These are phyloP conservation scores for Hoplodrina blanda DNA, from an alignment of 2,888 invertebrate species.

Conservation along the genomic window DNA sequence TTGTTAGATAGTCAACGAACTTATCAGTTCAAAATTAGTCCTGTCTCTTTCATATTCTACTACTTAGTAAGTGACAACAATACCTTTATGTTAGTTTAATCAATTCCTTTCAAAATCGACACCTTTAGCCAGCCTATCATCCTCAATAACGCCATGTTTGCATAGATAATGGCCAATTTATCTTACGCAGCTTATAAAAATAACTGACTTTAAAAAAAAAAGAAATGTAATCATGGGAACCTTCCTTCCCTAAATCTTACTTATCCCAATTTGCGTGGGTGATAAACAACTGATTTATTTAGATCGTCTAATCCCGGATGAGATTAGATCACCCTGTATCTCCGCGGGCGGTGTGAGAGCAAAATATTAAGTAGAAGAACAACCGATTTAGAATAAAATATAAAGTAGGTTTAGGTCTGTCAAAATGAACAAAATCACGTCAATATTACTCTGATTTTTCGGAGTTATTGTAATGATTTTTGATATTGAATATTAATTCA, in stretches of 20 bases:
- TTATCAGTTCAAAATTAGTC: neutral
- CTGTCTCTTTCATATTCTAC: neutral
- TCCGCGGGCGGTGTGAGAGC: slow-evolving; percentile 8
- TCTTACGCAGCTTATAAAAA: slow-evolving; percentile 19
- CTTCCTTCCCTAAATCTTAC: slow-evolving; percentile 50
- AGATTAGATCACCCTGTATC: slow-evolving; percentile 37
- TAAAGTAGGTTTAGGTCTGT: neutral
- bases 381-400: slow-evolving; percentile 5
- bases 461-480: no score
- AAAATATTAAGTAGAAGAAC: neutral
- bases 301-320: slow-evolving; percentile 39
- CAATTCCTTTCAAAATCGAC: neutral
- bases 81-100: neutral
- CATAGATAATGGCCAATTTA: neutral
- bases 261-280: slow-evolving; percentile 54
- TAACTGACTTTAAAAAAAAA: slow-evolving; percentile 15
- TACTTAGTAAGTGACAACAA: neutral
- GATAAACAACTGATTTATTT: slow-evolving; percentile 56
- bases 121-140: neutral
- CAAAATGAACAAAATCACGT: no score
- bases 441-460: no score
- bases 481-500: no score
- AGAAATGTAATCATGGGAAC: slow-evolving; percentile 38
- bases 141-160: neutral
- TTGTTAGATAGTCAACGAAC: no score